Evolutionary conservation across 2,113 vertebrate genomes (phyloP).

Genomic region (Helogale parvula): DNA sequence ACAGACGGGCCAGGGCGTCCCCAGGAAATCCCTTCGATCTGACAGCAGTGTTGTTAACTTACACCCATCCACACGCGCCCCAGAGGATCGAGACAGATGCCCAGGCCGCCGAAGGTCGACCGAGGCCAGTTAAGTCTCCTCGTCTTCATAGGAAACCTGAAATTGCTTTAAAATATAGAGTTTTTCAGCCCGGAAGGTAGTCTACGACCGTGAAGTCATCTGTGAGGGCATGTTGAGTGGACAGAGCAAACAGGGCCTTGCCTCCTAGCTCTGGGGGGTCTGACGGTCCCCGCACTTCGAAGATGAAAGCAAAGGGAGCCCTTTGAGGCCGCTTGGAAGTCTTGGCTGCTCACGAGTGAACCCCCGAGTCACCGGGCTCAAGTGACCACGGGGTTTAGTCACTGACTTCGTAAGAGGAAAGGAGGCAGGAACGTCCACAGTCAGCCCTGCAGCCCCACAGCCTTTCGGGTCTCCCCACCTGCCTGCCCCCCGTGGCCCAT

Average conservation of each 20-base stretch:
- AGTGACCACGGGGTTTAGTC: accelerated
- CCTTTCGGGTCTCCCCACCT: accelerated
- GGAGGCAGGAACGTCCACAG: neutral
- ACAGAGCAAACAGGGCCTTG: neutral
- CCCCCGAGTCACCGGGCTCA: neutral
- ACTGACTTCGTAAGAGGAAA: neutral
- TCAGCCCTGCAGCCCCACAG: accelerated
- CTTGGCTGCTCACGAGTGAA: neutral
- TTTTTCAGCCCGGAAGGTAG: neutral
- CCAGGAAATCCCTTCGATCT: accelerated
- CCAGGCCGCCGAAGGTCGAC: accelerated
- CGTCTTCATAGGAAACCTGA: neutral
- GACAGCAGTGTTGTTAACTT: accelerated
- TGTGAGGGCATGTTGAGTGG: neutral
- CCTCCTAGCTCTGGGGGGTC: neutral
- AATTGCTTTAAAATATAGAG: neutral
- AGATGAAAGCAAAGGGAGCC: neutral
- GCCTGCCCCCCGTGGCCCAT: accelerated
- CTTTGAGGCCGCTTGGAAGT: accelerated
- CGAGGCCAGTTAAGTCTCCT: too few relatives aligned
- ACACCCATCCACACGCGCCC: accelerated
- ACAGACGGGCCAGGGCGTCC: neutral
- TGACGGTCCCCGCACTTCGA: accelerated
- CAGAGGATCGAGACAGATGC: neutral
- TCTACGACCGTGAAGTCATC: neutral